Evolutionary conservation across 2,113 vertebrate species (phyloP).

Genomic region (Campylomormyrus numenius): DNA sequence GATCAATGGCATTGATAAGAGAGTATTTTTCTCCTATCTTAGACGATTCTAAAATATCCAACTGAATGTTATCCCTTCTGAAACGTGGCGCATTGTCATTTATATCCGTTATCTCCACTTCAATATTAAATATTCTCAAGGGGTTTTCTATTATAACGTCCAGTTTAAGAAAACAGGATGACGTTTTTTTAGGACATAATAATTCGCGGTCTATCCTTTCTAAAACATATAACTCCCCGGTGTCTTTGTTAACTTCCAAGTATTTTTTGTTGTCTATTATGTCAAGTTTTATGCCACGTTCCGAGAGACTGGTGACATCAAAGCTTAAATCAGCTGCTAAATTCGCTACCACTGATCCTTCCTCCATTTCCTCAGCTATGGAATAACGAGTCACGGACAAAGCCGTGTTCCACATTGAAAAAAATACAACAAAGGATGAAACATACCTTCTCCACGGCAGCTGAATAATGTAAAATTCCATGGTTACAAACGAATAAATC

Average conservation of each 20-base stretch:
- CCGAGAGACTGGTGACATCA: constrained; percentile 51
- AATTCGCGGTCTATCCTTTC: constrained; percentile 65
- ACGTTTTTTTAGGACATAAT: constrained; percentile 58
- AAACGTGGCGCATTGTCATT: constrained; percentile 60
- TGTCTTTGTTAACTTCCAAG: constrained; percentile 63
- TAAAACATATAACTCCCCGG: constrained; percentile 29
- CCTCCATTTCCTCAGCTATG: constrained; percentile 65
- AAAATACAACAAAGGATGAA: constrained; percentile 36
- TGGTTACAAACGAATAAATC: neutral
- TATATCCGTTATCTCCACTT: constrained; percentile 52
- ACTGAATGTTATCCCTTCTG: constrained; percentile 60
- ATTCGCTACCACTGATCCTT: constrained; percentile 63
- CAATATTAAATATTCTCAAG: constrained; percentile 61
- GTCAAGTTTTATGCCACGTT: constrained; percentile 61
- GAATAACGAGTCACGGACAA: constrained; percentile 62
- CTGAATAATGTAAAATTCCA: constrained; percentile 1
- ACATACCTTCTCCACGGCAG: constrained; percentile 34
- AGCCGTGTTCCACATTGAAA: constrained; percentile 49
- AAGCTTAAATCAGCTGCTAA: constrained; percentile 63
- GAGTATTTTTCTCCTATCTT: constrained; percentile 67
- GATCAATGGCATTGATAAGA: constrained; percentile 66
- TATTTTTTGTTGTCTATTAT: constrained; percentile 61
- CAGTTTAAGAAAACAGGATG: constrained; percentile 65
- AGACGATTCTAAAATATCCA: constrained; percentile 69
- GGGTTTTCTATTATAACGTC: constrained; percentile 63